These are phyloP conservation scores for Drosophila villosipedis DNA, from an alignment of 2,888 invertebrate species.

Conservation along the genomic window DNA sequence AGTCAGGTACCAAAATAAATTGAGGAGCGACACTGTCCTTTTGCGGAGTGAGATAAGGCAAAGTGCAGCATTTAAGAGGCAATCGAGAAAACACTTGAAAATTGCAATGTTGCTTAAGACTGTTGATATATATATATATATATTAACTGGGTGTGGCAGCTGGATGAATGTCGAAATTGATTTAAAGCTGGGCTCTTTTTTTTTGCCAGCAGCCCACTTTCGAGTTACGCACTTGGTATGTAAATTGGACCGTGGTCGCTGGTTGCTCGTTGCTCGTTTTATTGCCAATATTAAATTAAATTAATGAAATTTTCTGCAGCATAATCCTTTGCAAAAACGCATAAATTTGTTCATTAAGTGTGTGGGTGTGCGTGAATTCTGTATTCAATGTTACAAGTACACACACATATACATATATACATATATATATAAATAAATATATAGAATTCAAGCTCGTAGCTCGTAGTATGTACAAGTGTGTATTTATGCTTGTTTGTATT, in stretches of 20 bases:
- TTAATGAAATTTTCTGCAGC: conserved; percentile 82
- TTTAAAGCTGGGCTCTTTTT: conserved; percentile 54
- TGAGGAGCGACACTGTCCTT: conserved; percentile 52
- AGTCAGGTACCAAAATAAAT: conserved; percentile 44
- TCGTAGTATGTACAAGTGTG: conserved; percentile 11
- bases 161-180: conserved; percentile 63
- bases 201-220: conserved; percentile 25
- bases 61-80: conserved; percentile 57
- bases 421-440: conserved; percentile 13
- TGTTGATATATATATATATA: conserved; percentile 15
- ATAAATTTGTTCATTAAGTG: conserved; percentile 80
- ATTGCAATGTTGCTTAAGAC: background rate
- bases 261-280: conserved; percentile 57
- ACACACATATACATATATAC: conserved; percentile 7
- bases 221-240: conserved; percentile 56
- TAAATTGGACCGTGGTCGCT: conserved; percentile 55
- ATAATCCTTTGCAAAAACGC: conserved; percentile 80
- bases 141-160: conserved; percentile 53
- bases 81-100: conserved; percentile 38
- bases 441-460: conserved; percentile 34
- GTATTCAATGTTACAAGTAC: conserved; percentile 46
- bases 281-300: conserved; percentile 81
- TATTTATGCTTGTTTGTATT: background rate
- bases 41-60: conserved; percentile 53
- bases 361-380: conserved; percentile 47